Conservation (phyloP, 2,888 invertebrate species). For the Ectemnius continuus region DNA sequence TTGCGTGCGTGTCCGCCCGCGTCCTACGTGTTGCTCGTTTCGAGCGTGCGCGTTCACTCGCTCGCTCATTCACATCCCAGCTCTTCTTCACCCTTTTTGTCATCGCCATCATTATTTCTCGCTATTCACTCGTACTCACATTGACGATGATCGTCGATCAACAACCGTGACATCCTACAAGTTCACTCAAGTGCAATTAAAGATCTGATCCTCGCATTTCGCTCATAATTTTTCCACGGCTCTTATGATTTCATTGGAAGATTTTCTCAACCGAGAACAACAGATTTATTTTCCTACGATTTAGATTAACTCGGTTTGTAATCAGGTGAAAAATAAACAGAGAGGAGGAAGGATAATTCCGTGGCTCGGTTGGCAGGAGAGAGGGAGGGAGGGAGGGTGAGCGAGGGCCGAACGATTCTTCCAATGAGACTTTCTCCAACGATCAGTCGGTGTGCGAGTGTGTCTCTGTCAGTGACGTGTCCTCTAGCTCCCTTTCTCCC, state of each 20-base stretch:
- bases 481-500: slow-evolving; percentile 10
- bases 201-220: slow-evolving; percentile 22
- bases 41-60: not conserved
- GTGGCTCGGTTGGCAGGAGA: slow-evolving; percentile 1
- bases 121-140: too few species aligned
- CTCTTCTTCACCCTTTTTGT: too few species aligned
- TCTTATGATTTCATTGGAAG: slow-evolving; percentile 28
- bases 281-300: slow-evolving; percentile 78
- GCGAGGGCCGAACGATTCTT: not conserved
- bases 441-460: not conserved
- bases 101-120: too few species aligned
- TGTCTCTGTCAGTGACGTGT: not conserved
- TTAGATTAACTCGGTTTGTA: slow-evolving; percentile 78
- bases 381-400: not conserved
- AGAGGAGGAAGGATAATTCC: slow-evolving; percentile 62
- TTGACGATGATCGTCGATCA: not conserved
- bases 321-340: slow-evolving; percentile 75
- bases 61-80: slow-evolving; percentile 3
- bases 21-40: slow-evolving; percentile 12
- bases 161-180: not conserved
- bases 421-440: not conserved
- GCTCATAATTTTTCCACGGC: slow-evolving; percentile 26
- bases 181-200: not conserved
- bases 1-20: slow-evolving; percentile 20
- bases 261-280: slow-evolving; percentile 64